Evolutionary conservation across 2,113 vertebrate genomes (phyloP).

Genomic region (Zosterops hypoxanthus): DNA sequence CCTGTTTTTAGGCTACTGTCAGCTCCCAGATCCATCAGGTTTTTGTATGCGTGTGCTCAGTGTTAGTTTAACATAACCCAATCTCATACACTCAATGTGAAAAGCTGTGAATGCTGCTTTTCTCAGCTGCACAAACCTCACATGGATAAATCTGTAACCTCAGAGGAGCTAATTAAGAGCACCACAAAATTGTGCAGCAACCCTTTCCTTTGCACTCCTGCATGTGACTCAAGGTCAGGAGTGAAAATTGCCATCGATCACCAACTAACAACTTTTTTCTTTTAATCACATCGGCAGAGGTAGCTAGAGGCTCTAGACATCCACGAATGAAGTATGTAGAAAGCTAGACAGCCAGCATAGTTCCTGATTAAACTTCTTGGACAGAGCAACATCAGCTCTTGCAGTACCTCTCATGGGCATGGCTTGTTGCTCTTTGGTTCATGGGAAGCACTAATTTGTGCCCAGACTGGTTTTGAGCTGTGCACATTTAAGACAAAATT

Average conservation of each 20-base stretch:
- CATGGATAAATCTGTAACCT: background rate
- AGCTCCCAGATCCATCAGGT: background rate
- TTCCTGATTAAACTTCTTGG: background rate
- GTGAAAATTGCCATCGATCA: background rate
- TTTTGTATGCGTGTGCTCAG: background rate
- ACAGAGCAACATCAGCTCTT: background rate
- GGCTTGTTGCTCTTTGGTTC: background rate
- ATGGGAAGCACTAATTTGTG: background rate
- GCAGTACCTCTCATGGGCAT: background rate
- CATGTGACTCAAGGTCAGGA: background rate
- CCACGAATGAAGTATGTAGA: background rate
- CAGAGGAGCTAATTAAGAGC: constrained; percentile 13
- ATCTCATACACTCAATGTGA: background rate
- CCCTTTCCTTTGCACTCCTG: background rate
- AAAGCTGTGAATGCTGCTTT: background rate
- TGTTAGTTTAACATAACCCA: background rate
- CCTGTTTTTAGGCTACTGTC: background rate
- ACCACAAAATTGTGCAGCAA: background rate
- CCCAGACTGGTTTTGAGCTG: background rate
- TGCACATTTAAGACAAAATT: background rate
- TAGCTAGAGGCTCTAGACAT: background rate
- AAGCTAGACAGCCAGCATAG: background rate
- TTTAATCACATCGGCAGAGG: background rate
- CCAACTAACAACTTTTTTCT: background rate
- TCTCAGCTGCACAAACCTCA: background rate